phyloP scores from a whole-genome alignment of 2,113 vertebrate genomes.

The Kryptolebias marmoratus region DNA sequence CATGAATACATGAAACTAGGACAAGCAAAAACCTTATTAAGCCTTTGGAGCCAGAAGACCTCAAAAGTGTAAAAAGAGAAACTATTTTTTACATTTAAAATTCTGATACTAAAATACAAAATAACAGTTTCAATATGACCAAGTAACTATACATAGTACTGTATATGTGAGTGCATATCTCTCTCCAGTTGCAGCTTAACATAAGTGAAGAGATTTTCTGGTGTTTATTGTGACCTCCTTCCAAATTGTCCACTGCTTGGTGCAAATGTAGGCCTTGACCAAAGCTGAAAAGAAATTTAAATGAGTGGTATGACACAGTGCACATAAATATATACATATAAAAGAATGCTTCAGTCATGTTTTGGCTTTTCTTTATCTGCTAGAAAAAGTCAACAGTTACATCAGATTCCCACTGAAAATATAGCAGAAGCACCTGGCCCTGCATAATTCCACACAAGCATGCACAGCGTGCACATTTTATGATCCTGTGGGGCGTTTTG shows the following conservation, averaged over 20 bases:
- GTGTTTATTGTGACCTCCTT: no score
- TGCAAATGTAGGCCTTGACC: background rate
- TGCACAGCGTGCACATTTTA: background rate
- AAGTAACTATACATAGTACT: no score
- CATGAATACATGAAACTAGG: background rate
- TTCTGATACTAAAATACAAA: no score
- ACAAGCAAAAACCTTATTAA: background rate
- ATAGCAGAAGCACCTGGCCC: background rate
- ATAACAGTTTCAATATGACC: no score
- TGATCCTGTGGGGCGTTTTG: background rate
- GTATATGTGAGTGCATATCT: no score
- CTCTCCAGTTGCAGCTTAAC: no score
- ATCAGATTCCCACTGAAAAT: background rate
- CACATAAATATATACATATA: background rate
- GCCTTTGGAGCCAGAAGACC: background rate
- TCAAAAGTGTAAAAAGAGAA: background rate
- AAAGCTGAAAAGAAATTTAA: background rate
- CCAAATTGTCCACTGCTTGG: background rate
- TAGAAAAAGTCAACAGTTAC: background rate
- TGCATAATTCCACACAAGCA: constrained; percentile 1
- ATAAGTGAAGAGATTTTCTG: background rate
- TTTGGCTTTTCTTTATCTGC: background rate
- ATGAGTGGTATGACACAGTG: background rate
- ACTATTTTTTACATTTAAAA: background rate
- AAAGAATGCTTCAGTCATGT: background rate